Percentiles rank a stretch among this genome's conserved stretches.
Conservation (phyloP, 2,888 invertebrate species). For the Perizoma flavofasciatum region DNA sequence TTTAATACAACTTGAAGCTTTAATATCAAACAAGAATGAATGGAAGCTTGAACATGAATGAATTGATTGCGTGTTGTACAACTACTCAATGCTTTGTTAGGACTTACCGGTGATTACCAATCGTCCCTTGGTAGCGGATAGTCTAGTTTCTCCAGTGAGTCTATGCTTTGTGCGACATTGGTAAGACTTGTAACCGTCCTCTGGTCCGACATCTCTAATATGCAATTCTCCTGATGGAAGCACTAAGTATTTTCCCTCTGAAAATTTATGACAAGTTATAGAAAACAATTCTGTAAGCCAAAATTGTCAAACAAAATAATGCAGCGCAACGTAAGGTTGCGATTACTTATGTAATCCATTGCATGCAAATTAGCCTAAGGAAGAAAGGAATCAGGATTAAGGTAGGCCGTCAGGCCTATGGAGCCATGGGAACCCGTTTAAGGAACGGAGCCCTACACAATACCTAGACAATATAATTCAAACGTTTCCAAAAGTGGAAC, state of each 20-base stretch:
- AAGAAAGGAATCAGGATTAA: constrained; percentile 76
- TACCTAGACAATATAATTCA: constrained; percentile 13
- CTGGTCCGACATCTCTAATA: constrained; percentile 96
- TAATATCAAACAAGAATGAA: constrained; percentile 16
- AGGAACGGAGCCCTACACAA: constrained; percentile 59
- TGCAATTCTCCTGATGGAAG: constrained; percentile 97
- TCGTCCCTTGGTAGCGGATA: constrained; percentile 96
- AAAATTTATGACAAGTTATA: constrained; percentile 39
- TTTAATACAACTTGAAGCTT: constrained; percentile 9
- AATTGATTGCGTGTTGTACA: constrained; percentile 42
- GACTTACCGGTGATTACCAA: constrained; percentile 97
- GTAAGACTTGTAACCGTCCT: constrained; percentile 96
- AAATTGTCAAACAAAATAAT: constrained; percentile 9
- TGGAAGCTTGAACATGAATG: constrained; percentile 32
- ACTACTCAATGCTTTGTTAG: constrained; percentile 26
- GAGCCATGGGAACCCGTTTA: constrained; percentile 66
- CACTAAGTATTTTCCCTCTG: constrained; percentile 98
- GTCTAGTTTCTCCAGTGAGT: constrained; percentile 95
- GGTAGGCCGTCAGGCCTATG: constrained; percentile 86
- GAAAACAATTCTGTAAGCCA: constrained; percentile 16
- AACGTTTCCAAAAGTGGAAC: background rate
- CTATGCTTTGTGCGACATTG: constrained; percentile 97
- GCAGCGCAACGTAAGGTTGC: constrained; percentile 68
- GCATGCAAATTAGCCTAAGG: constrained; percentile 80
- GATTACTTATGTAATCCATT: constrained; percentile 73